Percentiles rank a stretch among this genome's conserved stretches.
phyloP scores from a whole-genome alignment of 1,140 invertebrate species.

The Trypoxylus dichotomus region DNA sequence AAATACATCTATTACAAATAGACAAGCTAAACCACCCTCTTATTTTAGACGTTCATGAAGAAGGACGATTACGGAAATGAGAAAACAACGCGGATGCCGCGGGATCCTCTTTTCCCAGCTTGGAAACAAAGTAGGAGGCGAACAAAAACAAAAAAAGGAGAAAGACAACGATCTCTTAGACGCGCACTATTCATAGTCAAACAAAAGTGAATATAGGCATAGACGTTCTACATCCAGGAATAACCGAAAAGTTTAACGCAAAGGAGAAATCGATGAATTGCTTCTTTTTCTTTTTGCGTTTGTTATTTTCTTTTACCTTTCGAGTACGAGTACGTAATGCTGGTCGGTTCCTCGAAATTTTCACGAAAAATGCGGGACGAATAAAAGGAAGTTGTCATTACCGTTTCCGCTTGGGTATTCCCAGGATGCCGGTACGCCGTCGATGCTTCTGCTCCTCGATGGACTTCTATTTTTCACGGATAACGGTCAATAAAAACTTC shows the following conservation, averaged over 20 bases:
- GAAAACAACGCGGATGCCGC: background rate
- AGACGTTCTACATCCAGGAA: background rate
- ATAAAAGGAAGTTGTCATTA: constrained; percentile 15
- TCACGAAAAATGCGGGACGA: background rate
- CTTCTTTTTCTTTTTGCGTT: background rate
- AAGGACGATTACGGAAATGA: constrained; percentile 1
- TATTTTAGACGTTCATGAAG: background rate
- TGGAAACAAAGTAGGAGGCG: constrained; percentile 2
- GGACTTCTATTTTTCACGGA: background rate
- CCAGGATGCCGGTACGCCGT: background rate
- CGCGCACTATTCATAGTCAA: background rate
- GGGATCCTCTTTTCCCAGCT: background rate
- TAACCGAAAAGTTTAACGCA: constrained; percentile 7
- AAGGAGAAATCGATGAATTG: background rate
- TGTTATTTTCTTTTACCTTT: background rate
- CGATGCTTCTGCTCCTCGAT: background rate
- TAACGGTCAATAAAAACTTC: constrained; percentile 17
- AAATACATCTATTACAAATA: background rate
- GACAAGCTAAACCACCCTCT: background rate
- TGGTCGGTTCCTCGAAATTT: background rate
- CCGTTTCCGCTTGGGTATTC: background rate
- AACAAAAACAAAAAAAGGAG: constrained; percentile 15
- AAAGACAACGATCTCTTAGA: background rate
- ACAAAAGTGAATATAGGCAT: background rate
- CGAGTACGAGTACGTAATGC: background rate